Conservation (phyloP, 2,797 vertebrate species). For the Toxotes lorentzi region DNA sequence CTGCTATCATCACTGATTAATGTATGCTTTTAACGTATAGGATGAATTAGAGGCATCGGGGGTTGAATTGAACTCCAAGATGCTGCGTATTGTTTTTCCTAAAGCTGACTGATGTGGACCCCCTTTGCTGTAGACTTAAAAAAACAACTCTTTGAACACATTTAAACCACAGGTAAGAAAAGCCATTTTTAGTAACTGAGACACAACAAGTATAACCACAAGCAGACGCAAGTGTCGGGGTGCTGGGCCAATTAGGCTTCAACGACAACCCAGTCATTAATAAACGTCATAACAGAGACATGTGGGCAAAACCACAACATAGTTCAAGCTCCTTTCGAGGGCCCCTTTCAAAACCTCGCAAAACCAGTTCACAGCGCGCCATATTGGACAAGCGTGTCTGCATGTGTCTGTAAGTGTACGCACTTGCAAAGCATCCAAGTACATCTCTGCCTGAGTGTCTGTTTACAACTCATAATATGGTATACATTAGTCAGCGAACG, state of each 20-base stretch:
- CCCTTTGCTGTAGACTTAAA: background rate
- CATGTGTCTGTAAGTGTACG: conserved; percentile 38
- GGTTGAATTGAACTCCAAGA: background rate
- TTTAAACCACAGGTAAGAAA: conserved; percentile 46
- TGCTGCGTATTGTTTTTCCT: conserved; percentile 12
- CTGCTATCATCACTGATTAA: background rate
- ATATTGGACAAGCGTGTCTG: conserved; percentile 35
- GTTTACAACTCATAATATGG: conserved; percentile 44
- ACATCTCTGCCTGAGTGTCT: conserved; percentile 43
- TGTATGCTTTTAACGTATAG: background rate
- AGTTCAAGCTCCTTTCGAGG: conserved; percentile 61
- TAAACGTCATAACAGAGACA: conserved; percentile 68
- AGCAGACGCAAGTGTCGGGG: conserved; percentile 34
- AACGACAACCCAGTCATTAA: conserved; percentile 56
- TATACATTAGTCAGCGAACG: conserved; percentile 46
- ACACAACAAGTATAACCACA: conserved; percentile 45
- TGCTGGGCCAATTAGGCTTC: conserved; percentile 32
- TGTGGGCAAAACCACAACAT: conserved; percentile 75
- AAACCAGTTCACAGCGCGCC: conserved; percentile 65
- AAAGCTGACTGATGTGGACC: background rate
- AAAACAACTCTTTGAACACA: background rate
- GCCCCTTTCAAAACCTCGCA: conserved; percentile 59
- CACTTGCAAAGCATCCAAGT: conserved; percentile 30
- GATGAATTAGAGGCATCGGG: background rate
- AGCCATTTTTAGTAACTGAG: conserved; percentile 33